Evolutionary conservation across 2,797 vertebrate genomes (phyloP).

Genomic region (Pseudochaenichthys georgianus): DNA sequence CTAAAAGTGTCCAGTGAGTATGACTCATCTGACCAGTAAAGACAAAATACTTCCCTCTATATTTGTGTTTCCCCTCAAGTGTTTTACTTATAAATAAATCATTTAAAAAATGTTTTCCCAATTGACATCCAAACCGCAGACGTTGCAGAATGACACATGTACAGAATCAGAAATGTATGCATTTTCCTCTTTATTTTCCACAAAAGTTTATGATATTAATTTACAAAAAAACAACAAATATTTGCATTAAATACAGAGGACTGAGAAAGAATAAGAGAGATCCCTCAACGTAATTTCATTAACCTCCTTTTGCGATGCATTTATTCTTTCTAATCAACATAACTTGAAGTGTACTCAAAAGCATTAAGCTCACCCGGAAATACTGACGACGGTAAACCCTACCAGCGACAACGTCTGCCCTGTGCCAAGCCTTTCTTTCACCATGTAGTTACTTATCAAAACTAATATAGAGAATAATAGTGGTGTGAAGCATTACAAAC

Average conservation of each 20-base stretch:
- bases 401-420: constrained; percentile 8
- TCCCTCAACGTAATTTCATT: constrained; percentile 31
- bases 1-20: not conserved
- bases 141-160: not conserved
- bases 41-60: constrained; percentile 38
- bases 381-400: constrained; percentile 62
- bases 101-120: too few relatives aligned
- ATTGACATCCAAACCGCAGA: too few relatives aligned
- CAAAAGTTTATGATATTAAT: constrained; percentile 80
- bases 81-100: too few relatives aligned
- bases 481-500: constrained; percentile 68
- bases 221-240: constrained; percentile 83
- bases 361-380: constrained; percentile 56
- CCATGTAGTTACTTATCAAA: constrained; percentile 54
- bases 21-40: constrained; percentile 17
- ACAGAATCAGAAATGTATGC: constrained; percentile 13
- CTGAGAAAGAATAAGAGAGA: constrained; percentile 74
- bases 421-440: constrained; percentile 42
- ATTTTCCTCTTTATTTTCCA: constrained; percentile 78
- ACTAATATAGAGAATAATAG: constrained; percentile 70
- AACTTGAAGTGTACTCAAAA: constrained; percentile 51
- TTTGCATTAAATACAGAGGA: constrained; percentile 87
- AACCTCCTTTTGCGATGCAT: constrained; percentile 42
- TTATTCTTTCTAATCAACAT: constrained; percentile 37
- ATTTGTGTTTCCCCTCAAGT: constrained; percentile 41